Evolutionary conservation across 2,888 invertebrate species (phyloP), one percentile per base, ranked within the genome.

Genomic region (Pegoplata infirma): DNA sequence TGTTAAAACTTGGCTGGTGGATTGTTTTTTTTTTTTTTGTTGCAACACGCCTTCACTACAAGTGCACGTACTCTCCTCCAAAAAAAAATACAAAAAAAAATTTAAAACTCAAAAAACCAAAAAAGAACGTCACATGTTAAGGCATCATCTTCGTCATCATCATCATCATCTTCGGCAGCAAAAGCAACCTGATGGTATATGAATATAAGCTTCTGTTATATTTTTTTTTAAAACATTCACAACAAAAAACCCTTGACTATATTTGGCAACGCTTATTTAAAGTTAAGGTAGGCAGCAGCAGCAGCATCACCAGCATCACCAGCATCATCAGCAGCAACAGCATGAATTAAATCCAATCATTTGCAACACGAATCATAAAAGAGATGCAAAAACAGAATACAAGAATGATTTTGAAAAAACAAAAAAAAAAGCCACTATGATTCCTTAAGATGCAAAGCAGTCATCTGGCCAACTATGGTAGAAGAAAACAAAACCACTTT

Each of bases 1-100:
- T n/a, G 53, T 23, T 74, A n/a, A n/a, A n/a, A 46, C 23, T n/a
- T 44, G 32, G 17, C 28, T 73, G 47, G 46, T 68, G 46, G 58
- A 32, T 66, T 75, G 44, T 61, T 78, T 40, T 61, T 75, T n/a
- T 61, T 61, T 32, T 73, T 53, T 23, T 63, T 46, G 21, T n/a
- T 73, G 55, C 75, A 81, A 81, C 81, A 81, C 81, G 81, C 81
- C 81, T 81, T 82, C 83, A 76, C 76, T 77, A 74, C 77, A 72
- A 82, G 76, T 72, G 79, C 78, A 82, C 79, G 79, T 79, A 79
- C 79, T 75, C 58, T 63, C 36, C 66, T 59, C 61, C 16, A 64
- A 55, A 76, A 47, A 25, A 25, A 68, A 73, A 56, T 16, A 32
- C n/a, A 51, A 61, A 17, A 51, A 58, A 74, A 69, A 78, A 69